Conservation (phyloP, 2,113 vertebrate genomes). For the Abramis brama region DNA sequence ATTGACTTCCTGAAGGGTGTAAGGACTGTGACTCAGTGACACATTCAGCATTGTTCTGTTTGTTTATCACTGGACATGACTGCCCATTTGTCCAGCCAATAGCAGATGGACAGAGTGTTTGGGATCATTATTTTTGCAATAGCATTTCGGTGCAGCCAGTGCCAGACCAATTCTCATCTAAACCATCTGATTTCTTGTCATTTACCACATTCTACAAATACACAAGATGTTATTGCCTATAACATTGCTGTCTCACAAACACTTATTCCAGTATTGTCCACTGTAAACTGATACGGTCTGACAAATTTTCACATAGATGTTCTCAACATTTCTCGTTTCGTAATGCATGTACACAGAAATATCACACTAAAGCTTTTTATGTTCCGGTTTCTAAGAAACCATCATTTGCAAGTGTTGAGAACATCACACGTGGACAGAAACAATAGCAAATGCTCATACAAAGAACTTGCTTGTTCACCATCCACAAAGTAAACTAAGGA, state of each 20-base stretch:
- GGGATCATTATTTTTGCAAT: neutral
- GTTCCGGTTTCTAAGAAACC: neutral
- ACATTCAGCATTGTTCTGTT: no score
- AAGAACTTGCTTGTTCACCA: neutral
- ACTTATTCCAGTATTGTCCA: neutral
- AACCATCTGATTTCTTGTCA: neutral
- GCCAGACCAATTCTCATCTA: neutral
- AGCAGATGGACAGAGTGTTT: neutral
- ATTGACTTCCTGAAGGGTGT: no score
- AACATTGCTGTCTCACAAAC: neutral
- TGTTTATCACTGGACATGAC: no score
- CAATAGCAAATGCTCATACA: neutral
- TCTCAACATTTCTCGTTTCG: neutral
- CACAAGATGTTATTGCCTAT: neutral
- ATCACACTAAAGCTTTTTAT: neutral
- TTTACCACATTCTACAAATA: neutral
- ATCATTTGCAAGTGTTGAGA: neutral
- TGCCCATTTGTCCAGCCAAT: neutral
- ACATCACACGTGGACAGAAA: neutral
- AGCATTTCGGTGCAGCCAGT: neutral
- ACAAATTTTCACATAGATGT: neutral
- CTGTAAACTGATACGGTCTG: neutral
- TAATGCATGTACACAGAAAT: neutral
- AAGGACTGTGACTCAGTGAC: no score
- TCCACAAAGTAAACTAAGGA: no score